These are phyloP conservation scores for Clitarchus hookeri DNA, from an alignment of 2,888 invertebrate genomes.

Conservation along the genomic window DNA sequence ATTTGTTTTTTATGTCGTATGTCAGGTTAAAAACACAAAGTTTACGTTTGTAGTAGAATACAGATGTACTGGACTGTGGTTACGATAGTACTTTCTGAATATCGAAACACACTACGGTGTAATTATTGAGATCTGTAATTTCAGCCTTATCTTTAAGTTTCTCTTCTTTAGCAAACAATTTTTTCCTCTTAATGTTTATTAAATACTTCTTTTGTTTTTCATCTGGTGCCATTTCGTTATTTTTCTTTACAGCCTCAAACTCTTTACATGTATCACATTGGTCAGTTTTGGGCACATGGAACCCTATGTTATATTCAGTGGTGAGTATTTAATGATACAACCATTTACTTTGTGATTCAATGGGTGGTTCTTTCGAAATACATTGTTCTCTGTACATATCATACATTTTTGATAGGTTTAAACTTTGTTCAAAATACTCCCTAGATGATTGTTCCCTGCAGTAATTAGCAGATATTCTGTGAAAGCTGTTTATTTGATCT, in stretches of 20 bases:
- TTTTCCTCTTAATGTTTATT: background rate
- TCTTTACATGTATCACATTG: background rate
- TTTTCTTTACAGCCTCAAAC: background rate
- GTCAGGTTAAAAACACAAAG: background rate
- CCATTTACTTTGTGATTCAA: background rate
- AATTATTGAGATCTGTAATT: no score
- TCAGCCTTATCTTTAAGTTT: constrained; percentile 1
- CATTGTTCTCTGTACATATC: background rate
- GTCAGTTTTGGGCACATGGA: background rate
- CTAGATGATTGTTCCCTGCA: constrained; percentile 1
- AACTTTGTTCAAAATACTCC: no score
- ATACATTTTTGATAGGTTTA: background rate
- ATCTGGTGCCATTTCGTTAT: background rate
- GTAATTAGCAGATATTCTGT: background rate
- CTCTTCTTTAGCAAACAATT: background rate
- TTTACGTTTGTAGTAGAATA: background rate
- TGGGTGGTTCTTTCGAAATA: background rate
- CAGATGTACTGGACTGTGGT: background rate
- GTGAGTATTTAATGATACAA: background rate
- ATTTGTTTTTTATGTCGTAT: background rate
- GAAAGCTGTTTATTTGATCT: background rate
- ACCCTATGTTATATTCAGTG: background rate
- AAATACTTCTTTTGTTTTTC: background rate
- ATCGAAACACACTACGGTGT: background rate
- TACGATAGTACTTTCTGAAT: background rate